Base-by-base conservation (phyloP, 2,888 invertebrate genomes). In the Charanyca ferruginea region DNA sequence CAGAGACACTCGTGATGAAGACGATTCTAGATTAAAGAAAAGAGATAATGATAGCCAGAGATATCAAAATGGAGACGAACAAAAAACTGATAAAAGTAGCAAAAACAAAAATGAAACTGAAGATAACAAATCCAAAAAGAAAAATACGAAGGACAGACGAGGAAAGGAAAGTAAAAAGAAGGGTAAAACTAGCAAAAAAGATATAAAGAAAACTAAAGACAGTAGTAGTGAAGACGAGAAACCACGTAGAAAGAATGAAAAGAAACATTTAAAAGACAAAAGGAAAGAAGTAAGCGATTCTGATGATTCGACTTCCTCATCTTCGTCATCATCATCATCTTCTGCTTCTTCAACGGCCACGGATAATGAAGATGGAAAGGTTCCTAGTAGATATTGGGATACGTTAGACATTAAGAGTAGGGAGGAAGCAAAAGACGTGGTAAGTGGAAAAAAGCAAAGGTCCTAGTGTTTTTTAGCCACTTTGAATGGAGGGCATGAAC, bases 371-470 rank as follows among this genome's bases (percentile, higher is more conserved):
- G 63, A 70, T 18, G 44, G 47, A 25, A 83, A 83, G 28, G 66
- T 71, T 11, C 77, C 83, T 1, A 80, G 75, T 18, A 78, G 87
- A n/a, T 88, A 87, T 57, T 88, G 88, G 87, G 86, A 90, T 32
- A 80, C 75, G 13, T 77, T 77, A 38, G 79, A 84, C 54, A 66
- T 71, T n/a, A 73, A 79, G 13, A 70, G 72, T 35, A 83, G 69
- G 44, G 70, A 76, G 5, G 79, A 82, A 48, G 71, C 68, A 3
- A 59, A 68, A 11, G 22, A 68, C n/a, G 23, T 9, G 0, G 49
- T 65, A 7, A 53, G 51, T n/a, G 60, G 22, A 4, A 81, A 71
- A 47, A 68, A 70, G 11, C 52, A 73, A 18, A 77, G 79, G 13
- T 73, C 63, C 11, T 62, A 75, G 48, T n/a, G 7, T 32, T n/a